These are phyloP conservation scores for Scaeva pyrastri DNA, from an alignment of 2,888 invertebrate genomes.

Conservation along the genomic window DNA sequence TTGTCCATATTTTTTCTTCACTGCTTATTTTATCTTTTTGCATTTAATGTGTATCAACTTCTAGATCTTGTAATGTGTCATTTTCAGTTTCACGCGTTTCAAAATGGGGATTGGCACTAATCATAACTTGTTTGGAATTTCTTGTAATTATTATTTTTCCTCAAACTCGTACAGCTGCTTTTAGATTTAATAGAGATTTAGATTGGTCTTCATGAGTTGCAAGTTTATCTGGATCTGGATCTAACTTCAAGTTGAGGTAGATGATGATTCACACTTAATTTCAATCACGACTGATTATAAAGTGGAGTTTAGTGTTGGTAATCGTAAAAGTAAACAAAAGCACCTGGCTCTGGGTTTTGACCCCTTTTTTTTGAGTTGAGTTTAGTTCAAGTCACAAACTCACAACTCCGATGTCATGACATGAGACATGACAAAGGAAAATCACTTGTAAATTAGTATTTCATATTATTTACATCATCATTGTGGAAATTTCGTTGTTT, in stretches of 20 bases:
- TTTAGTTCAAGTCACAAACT: not conserved
- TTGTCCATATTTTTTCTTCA: conserved; percentile 43
- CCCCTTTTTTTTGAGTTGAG: conserved; percentile 57
- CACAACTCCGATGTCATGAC: conserved; percentile 3
- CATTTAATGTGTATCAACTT: conserved; percentile 36
- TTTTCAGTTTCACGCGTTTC: conserved; percentile 48
- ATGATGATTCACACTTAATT: conserved; percentile 39
- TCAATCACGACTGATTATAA: conserved; percentile 17
- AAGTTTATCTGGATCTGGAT: conserved; percentile 25
- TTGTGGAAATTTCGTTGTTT: conserved; percentile 36
- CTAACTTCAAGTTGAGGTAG: conserved; percentile 8
- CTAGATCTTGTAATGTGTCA: conserved; percentile 54
- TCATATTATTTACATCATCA: conserved; percentile 33
- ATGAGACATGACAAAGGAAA: conserved; percentile 27
- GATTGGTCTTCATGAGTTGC: conserved; percentile 7
- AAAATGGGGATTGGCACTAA: conserved; percentile 51
- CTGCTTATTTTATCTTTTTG: not conserved
- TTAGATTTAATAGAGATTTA: not conserved
- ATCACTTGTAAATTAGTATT: conserved; percentile 54
- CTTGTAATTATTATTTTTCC: conserved; percentile 40
- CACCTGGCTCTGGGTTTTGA: conserved; percentile 59
- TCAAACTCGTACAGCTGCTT: conserved; percentile 1
- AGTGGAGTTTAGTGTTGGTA: not conserved
- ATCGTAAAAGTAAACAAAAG: conserved; percentile 19
- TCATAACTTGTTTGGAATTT: conserved; percentile 53